phyloP scores from a whole-genome alignment of 1,140 invertebrate species.

The Diorhabda elongata region DNA sequence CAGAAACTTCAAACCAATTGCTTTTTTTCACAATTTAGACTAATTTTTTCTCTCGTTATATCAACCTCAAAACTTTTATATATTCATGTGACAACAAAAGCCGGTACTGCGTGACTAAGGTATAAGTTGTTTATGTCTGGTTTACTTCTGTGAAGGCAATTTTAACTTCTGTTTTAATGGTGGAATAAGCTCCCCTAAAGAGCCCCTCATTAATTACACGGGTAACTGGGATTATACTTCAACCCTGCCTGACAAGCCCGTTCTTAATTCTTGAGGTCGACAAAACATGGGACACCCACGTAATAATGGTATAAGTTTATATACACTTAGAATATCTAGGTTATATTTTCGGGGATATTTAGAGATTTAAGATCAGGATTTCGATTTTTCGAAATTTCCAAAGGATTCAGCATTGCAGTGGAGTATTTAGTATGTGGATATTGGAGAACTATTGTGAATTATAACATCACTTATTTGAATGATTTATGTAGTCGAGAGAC shows the following conservation, averaged over 20 bases:
- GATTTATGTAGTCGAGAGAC: too few species aligned
- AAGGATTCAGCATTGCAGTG: background rate
- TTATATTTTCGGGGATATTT: background rate
- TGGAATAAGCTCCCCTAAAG: conserved; percentile 3
- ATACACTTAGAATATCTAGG: background rate
- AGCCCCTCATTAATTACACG: conserved; percentile 10
- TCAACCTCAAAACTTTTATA: too few species aligned
- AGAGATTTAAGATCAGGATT: background rate
- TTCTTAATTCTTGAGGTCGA: background rate
- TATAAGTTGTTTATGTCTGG: conserved; percentile 17
- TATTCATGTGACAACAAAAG: background rate
- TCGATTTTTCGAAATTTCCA: background rate
- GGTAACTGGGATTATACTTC: background rate
- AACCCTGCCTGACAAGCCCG: background rate
- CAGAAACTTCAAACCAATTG: too few species aligned
- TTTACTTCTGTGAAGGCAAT: conserved; percentile 7
- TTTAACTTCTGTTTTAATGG: conserved; percentile 15
- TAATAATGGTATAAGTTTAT: background rate
- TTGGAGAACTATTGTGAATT: too few species aligned
- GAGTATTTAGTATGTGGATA: too few species aligned
- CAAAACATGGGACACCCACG: background rate
- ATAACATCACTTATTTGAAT: too few species aligned
- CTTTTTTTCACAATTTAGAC: too few species aligned
- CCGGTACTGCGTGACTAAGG: background rate
- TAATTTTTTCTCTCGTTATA: too few species aligned